phyloP scores from a whole-genome alignment of 1,140 invertebrate species.

The Probaryconus sp. region DNA sequence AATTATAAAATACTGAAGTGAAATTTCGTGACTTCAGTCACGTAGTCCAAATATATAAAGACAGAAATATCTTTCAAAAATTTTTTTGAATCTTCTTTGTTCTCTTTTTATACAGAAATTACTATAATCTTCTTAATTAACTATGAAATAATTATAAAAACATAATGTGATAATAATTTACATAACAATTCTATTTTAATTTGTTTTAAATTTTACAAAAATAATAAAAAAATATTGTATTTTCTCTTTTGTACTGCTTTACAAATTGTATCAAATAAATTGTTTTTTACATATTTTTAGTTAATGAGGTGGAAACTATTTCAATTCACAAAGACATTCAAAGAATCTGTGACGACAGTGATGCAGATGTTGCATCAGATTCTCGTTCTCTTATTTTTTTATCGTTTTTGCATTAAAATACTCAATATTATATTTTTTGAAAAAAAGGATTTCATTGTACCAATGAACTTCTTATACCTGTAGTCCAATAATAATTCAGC shows the following conservation, averaged over 20 bases:
- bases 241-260: not conserved
- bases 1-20: slow-evolving; percentile 2
- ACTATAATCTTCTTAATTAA: too few species aligned
- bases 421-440: slow-evolving; percentile 34
- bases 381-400: slow-evolving; percentile 59
- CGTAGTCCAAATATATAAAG: slow-evolving; percentile 2
- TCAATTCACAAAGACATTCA: slow-evolving; percentile 36
- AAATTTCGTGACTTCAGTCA: slow-evolving; percentile 10
- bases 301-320: slow-evolving; percentile 6
- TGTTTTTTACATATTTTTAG: not conserved
- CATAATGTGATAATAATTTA: too few species aligned
- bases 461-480: too few species aligned
- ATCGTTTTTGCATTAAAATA: slow-evolving; percentile 35
- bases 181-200: too few species aligned
- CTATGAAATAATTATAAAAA: too few species aligned
- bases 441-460: too few species aligned
- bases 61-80: too few species aligned
- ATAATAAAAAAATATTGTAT: not conserved
- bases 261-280: not conserved
- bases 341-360: slow-evolving; percentile 44
- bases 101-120: too few species aligned
- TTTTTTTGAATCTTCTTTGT: too few species aligned
- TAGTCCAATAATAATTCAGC: not conserved
- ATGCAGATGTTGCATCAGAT: slow-evolving; percentile 58
- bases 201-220: too few species aligned